Percentiles rank a stretch among this genome's conserved stretches.
These are phyloP conservation scores for Sycophila sp. DNA, from an alignment of 1,140 invertebrate genomes.

Conservation along the genomic window DNA sequence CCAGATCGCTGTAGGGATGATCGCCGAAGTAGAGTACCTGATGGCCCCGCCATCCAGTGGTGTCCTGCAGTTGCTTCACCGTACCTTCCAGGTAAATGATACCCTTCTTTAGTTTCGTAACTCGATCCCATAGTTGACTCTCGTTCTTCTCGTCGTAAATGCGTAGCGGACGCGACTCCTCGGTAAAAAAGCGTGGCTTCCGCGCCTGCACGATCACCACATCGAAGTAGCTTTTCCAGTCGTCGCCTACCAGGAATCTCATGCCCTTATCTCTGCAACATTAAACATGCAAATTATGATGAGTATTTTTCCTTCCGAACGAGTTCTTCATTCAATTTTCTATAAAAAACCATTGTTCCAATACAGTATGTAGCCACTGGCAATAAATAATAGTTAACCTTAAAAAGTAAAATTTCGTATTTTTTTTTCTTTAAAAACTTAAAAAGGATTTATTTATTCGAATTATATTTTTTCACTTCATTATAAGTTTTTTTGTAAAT, in stretches of 20 bases:
- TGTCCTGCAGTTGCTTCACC: constrained; percentile 87
- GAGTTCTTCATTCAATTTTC: no score
- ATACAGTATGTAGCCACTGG: no score
- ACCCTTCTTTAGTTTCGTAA: constrained; percentile 86
- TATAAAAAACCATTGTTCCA: no score
- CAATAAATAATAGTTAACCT: no score
- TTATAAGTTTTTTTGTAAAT: no score
- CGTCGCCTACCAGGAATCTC: constrained; percentile 85
- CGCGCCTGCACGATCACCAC: constrained; percentile 94
- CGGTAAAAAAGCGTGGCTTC: constrained; percentile 97
- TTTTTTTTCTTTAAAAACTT: no score
- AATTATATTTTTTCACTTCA: no score
- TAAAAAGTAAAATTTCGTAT: no score
- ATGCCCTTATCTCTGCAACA: constrained; percentile 89
- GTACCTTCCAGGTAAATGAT: constrained; percentile 96
- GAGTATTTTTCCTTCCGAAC: no score
- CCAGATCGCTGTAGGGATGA: constrained; percentile 97
- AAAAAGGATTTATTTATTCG: no score
- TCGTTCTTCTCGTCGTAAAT: constrained; percentile 84
- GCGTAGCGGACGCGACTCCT: constrained; percentile 87
- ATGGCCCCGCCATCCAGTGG: constrained; percentile 92
- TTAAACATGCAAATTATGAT: no score
- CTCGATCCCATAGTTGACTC: constrained; percentile 90
- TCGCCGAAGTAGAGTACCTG: constrained; percentile 97
- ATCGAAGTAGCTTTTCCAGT: constrained; percentile 94